Conservation (phyloP, 2,888 invertebrate genomes). For the Agrilus cyanescens region DNA sequence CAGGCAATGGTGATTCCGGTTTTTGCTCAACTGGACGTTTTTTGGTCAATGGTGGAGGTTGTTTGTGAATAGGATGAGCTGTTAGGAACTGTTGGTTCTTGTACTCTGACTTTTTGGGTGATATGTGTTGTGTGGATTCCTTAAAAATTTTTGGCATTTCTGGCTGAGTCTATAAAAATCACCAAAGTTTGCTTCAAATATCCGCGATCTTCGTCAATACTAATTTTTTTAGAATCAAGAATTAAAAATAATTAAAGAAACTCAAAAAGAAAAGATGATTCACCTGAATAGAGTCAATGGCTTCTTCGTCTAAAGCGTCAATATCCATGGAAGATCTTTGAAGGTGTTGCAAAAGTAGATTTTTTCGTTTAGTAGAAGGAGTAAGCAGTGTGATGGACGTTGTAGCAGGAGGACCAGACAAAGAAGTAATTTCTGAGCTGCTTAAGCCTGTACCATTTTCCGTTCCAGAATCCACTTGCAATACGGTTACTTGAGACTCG, state of each 20-base stretch:
- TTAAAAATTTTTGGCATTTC: constrained; percentile 9
- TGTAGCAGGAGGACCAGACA: constrained; percentile 40
- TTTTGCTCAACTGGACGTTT: constrained; percentile 16
- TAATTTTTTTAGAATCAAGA: too few species aligned
- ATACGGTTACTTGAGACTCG: constrained; percentile 76
- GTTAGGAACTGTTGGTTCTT: constrained; percentile 21
- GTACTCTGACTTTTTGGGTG: constrained; percentile 15
- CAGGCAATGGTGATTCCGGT: constrained; percentile 31
- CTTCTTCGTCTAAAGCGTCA: constrained; percentile 65
- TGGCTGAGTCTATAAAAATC: constrained; percentile 14
- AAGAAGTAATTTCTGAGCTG: constrained; percentile 36
- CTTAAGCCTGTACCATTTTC: constrained; percentile 50
- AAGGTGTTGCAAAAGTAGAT: constrained; percentile 65
- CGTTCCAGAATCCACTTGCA: constrained; percentile 60
- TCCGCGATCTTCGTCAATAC: neutral
- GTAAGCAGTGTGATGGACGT: constrained; percentile 53
- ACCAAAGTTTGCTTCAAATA: neutral
- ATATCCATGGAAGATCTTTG: constrained; percentile 78
- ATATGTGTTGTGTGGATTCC: constrained; percentile 19
- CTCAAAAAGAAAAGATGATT: neutral
- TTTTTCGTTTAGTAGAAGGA: constrained; percentile 68
- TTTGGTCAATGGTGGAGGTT: constrained; percentile 18
- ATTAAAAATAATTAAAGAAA: neutral
- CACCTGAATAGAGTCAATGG: constrained; percentile 49
- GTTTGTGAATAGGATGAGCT: constrained; percentile 12